Conservation (phyloP, 92 coral and sea anemone genomes). For the Actinostola sp. region DNA sequence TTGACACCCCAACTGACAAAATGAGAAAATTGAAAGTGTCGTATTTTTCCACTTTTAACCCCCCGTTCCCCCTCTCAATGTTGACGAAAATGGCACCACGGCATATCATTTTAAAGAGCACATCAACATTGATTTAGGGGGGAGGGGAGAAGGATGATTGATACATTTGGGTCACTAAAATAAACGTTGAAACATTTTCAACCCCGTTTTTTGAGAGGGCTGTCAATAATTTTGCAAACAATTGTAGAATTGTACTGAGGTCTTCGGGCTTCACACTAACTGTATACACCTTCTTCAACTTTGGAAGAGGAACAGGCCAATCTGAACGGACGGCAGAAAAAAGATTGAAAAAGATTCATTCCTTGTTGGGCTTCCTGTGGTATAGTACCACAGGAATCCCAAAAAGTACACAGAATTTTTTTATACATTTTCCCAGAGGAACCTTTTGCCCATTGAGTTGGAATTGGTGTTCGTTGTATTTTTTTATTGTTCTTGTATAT, state of each 20-base stretch:
- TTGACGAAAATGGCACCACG: too few relatives aligned
- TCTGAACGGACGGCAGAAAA: neutral
- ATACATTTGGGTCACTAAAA: too few relatives aligned
- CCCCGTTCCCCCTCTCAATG: too few relatives aligned
- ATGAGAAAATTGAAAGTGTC: too few relatives aligned
- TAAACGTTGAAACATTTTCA: too few relatives aligned
- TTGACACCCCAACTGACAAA: too few relatives aligned
- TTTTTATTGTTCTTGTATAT: neutral
- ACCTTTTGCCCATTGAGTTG: neutral
- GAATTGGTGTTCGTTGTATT: neutral
- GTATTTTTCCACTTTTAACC: too few relatives aligned
- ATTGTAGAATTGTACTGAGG: neutral
- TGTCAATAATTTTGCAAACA: neutral
- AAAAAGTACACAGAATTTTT: neutral
- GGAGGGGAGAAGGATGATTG: too few relatives aligned
- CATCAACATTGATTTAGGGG: too few relatives aligned
- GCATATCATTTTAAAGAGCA: too few relatives aligned
- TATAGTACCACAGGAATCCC: constrained; percentile 8
- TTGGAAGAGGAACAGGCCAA: constrained; percentile 43
- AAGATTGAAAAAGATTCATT: neutral
- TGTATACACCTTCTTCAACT: constrained; percentile 37
- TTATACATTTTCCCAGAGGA: neutral
- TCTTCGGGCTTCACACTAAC: constrained; percentile 36
- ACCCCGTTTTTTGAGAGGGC: too few relatives aligned
- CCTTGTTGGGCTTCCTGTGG: constrained; percentile 10